These are phyloP conservation scores for Zele albiditarsus DNA, from an alignment of 2,888 invertebrate species.

Conservation along the genomic window DNA sequence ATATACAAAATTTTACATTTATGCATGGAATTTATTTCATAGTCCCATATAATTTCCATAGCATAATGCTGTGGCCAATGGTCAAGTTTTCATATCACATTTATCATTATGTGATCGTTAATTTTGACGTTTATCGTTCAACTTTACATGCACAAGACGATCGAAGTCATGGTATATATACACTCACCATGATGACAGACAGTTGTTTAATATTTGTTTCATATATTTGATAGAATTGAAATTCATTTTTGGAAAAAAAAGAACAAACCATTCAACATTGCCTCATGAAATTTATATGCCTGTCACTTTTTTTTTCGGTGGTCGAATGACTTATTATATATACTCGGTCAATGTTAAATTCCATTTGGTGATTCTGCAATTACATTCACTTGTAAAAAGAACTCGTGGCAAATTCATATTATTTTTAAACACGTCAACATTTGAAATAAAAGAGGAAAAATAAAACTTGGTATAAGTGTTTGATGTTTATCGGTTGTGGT, in stretches of 20 bases:
- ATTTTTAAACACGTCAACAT: background rate
- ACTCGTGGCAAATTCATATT: background rate
- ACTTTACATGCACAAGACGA: background rate
- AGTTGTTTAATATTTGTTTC: background rate
- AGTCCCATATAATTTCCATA: background rate
- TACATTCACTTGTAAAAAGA: background rate
- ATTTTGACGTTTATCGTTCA: background rate
- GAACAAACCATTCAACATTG: background rate
- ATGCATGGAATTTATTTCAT: background rate
- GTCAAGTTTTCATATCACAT: background rate
- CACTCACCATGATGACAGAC: background rate
- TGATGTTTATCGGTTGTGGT: background rate
- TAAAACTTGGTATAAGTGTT: background rate
- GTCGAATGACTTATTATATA: background rate
- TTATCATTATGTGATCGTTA: background rate
- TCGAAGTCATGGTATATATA: background rate
- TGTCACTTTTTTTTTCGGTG: background rate
- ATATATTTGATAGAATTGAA: background rate
- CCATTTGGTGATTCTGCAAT: background rate
- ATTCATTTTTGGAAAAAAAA: background rate
- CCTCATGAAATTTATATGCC: background rate
- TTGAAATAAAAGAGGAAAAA: background rate
- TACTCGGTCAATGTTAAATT: background rate
- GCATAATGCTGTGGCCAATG: background rate
- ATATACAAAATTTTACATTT: background rate